These are phyloP conservation scores for Danio choprae DNA, from an alignment of 2,797 vertebrate genomes.

Conservation along the genomic window DNA sequence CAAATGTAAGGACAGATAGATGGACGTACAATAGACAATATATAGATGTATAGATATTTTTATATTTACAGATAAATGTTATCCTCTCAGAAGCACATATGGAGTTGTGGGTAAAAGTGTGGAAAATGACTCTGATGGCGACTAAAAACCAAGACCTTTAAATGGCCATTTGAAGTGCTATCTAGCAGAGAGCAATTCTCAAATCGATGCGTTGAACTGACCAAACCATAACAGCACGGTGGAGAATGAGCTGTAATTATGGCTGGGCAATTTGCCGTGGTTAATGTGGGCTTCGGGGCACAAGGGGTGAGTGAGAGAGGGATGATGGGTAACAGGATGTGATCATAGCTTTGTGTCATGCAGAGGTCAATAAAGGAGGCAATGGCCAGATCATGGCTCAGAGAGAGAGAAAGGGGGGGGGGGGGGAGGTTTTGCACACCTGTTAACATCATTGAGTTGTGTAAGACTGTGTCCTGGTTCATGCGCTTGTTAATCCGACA, in stretches of 20 bases:
- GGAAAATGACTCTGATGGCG: slow-evolving; percentile 4
- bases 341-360: slow-evolving; percentile 31
- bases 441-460: slow-evolving; percentile 36
- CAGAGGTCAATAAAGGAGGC: slow-evolving; percentile 10
- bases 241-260: slow-evolving; percentile 47
- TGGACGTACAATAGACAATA: neutral
- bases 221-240: slow-evolving; percentile 24
- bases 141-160: slow-evolving; percentile 40
- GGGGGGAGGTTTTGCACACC: slow-evolving; percentile 22
- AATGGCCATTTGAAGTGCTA: slow-evolving; percentile 41
- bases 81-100: slow-evolving; percentile 3
- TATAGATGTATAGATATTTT: neutral
- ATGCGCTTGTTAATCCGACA: slow-evolving; percentile 34
- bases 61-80: neutral
- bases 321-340: slow-evolving; percentile 43
- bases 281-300: slow-evolving; percentile 49
- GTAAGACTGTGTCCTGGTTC: slow-evolving; percentile 33
- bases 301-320: slow-evolving; percentile 3
- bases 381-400: slow-evolving; percentile 13
- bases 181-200: slow-evolving; percentile 43
- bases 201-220: slow-evolving; percentile 46
- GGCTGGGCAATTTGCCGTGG: slow-evolving; percentile 50
- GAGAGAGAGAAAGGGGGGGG: neutral
- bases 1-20: no score
- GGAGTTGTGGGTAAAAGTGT: neutral